phyloP scores from a whole-genome alignment of 1,140 invertebrate species.

The Drosophila guanche region DNA sequence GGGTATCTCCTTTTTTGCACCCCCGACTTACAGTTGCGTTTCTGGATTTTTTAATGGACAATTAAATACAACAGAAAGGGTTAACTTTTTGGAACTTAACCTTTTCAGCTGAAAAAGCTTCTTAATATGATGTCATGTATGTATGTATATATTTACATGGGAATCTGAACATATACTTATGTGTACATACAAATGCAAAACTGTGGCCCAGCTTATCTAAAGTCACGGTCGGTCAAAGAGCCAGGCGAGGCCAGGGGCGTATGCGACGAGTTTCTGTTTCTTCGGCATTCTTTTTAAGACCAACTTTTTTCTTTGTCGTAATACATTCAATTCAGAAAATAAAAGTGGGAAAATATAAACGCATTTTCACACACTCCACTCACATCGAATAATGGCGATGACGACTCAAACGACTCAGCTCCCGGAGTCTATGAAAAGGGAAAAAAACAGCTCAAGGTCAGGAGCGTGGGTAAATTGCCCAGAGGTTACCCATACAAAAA shows the following conservation, averaged over 20 bases:
- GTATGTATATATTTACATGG: no score
- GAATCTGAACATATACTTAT: no score
- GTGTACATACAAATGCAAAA: slow-evolving; percentile 1
- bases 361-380: slow-evolving; percentile 73
- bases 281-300: slow-evolving; percentile 28
- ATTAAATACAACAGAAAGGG: no score
- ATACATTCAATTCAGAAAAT: slow-evolving; percentile 64
- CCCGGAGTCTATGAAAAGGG: slow-evolving; percentile 53
- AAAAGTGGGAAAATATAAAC: slow-evolving; percentile 72
- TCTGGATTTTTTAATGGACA: no score
- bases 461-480: slow-evolving; percentile 64
- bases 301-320: slow-evolving; percentile 40
- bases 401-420: slow-evolving; percentile 30
- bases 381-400: slow-evolving; percentile 44
- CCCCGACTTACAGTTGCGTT: no score
- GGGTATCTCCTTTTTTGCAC: no score
- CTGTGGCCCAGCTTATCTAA: slow-evolving; percentile 2
- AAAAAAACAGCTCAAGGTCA: slow-evolving; percentile 77
- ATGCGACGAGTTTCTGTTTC: slow-evolving; percentile 13
- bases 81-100: no score
- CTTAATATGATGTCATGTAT: slow-evolving; percentile 6
- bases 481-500: slow-evolving; percentile 7
- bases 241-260: slow-evolving; percentile 4
- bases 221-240: slow-evolving; percentile 28
- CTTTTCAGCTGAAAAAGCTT: no score